Evolutionary conservation across 1,140 invertebrate species (phyloP), one percentile per base, ranked within the genome.

Genomic region (Drosophila pseudoobscura): DNA sequence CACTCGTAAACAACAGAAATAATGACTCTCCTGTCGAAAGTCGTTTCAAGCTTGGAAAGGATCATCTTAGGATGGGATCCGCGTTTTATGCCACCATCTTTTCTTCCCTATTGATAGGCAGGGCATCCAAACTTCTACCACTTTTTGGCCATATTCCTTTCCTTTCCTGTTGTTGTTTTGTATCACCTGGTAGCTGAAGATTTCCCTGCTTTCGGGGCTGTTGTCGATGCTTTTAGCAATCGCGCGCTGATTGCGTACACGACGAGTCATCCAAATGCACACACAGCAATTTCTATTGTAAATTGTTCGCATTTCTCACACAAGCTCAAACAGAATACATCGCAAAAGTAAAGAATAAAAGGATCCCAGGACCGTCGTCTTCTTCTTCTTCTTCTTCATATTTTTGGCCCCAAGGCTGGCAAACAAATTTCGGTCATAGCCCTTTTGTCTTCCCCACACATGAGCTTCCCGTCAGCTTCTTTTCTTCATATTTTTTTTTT

Each of bases 231-330:
- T 87, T 87, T 85, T 77, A 87, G 80, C 77, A 87, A 85, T 85
- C 68, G 82, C 61, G 73, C 80, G 64, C 75, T 85, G 82, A 85
- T 85, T 85, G 82, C 82, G 83, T 82, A 88, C 71, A 82, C 83
- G 82, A 55, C 82, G 74, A 77, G 82, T 87, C 80, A 80, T 79
- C 82, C 80, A 88, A 85, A 85, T 88, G 75, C 83, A 75, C 65
- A 87, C 82, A 80, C 78, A 88, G 83, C 84, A 83, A 87, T 83
- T 87, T 79, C 84, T 87, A 82, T 85, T 79, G 84, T 88, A 87
- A 87, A 87, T 87, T 87, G 84, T 88, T 66, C 75, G 66, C 84
- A 87, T 87, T 89, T 89, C 78, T 85, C 78, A 78, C 74, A 82
- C 60, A 63, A 71, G 47, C 60, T 60, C 20, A 64, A 74, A 55